Evolutionary conservation across 2,113 vertebrate species (phyloP).

Genomic region (Campylomormyrus numenius): DNA sequence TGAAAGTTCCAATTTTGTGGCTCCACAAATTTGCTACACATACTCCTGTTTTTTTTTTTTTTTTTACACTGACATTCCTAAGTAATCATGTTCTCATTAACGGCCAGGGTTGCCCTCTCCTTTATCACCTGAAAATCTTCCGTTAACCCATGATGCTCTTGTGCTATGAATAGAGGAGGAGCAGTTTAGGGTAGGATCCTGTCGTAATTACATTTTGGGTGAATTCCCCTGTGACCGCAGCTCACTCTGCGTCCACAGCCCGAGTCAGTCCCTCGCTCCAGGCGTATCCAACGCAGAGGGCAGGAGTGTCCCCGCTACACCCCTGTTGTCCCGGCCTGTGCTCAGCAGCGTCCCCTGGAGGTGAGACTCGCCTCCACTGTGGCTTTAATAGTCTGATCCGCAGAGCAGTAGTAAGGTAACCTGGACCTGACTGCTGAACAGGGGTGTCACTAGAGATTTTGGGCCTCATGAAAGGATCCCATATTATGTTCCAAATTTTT

Average conservation of each 20-base stretch:
- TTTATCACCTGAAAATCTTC: background rate
- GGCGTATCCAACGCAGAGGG: conserved; percentile 77
- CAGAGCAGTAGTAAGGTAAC: background rate
- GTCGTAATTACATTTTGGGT: background rate
- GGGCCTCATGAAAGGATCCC: background rate
- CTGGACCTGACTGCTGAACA: background rate
- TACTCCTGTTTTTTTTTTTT: background rate
- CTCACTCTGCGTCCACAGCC: conserved; percentile 49
- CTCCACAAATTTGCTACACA: background rate
- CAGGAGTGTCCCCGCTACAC: conserved; percentile 79
- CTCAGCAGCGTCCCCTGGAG: conserved; percentile 70
- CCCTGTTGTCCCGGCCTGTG: conserved; percentile 68
- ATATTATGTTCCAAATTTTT: background rate
- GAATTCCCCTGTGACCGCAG: background rate
- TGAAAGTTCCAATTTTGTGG: background rate
- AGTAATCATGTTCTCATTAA: background rate
- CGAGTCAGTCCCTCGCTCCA: conserved; percentile 74
- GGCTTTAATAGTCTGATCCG: background rate
- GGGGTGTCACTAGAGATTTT: background rate
- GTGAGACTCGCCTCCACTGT: conserved; percentile 43
- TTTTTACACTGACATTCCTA: background rate
- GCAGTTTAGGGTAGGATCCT: background rate
- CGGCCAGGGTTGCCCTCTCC: background rate
- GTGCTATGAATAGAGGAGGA: background rate
- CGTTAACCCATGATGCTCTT: background rate